Evolutionary conservation across 2,888 invertebrate genomes (phyloP).

Genomic region (Azorinus chamasolen): DNA sequence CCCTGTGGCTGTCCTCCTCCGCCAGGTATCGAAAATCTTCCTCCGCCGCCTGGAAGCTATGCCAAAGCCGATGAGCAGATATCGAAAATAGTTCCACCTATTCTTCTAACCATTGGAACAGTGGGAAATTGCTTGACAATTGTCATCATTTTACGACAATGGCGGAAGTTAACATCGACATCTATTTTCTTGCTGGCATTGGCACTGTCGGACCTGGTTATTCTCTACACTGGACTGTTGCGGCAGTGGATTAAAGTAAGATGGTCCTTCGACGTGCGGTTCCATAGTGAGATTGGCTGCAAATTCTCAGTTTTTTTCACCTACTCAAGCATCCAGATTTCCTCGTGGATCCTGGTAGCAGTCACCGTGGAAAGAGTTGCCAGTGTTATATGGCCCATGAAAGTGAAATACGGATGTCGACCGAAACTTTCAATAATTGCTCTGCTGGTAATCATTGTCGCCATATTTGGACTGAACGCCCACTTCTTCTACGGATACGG

Average conservation of each 20-base stretch:
- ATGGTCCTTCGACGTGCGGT: slow-evolving; percentile 23
- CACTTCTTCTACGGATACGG: slow-evolving; percentile 42
- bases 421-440: slow-evolving; percentile 14
- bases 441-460: neutral
- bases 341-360: slow-evolving; percentile 53
- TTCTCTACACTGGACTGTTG: slow-evolving; percentile 30
- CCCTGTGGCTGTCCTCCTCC: too few species aligned
- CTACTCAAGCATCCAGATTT: slow-evolving; percentile 44
- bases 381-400: slow-evolving; percentile 49
- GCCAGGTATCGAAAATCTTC: too few species aligned
- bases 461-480: slow-evolving; percentile 32
- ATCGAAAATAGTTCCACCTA: slow-evolving; percentile 64
- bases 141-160: slow-evolving; percentile 27
- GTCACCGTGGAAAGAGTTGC: slow-evolving; percentile 49
- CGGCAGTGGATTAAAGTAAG: slow-evolving; percentile 40
- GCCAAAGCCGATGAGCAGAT: slow-evolving; percentile 27
- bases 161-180: slow-evolving; percentile 24
- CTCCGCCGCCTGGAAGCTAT: too few species aligned
- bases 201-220: slow-evolving; percentile 39
- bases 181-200: slow-evolving; percentile 27
- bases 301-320: slow-evolving; percentile 44
- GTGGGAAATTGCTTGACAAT: slow-evolving; percentile 74
- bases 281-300: slow-evolving; percentile 30
- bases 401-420: slow-evolving; percentile 31
- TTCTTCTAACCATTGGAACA: slow-evolving; percentile 73